Conservation (phyloP, 2,888 invertebrate species). For the Bembecia ichneumoniformis region DNA sequence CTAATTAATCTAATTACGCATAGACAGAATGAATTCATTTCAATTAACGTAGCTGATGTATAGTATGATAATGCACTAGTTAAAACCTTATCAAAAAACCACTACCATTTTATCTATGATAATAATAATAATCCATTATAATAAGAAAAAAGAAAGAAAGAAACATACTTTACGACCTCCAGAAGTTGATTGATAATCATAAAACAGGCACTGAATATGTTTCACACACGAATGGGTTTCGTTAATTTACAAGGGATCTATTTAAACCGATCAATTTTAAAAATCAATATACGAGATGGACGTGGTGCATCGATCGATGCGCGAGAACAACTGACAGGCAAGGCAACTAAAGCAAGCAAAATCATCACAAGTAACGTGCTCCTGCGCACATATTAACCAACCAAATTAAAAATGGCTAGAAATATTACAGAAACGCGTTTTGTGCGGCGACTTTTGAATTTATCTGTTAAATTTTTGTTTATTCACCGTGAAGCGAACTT, state of each 20-base stretch:
- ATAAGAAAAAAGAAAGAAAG: not conserved
- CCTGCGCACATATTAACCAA: slow-evolving; percentile 44
- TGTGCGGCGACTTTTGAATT: slow-evolving; percentile 12
- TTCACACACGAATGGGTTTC: slow-evolving; percentile 6
- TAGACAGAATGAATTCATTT: not conserved
- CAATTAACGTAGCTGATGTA: not conserved
- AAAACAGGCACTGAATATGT: slow-evolving; percentile 11
- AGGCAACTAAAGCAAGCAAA: slow-evolving; percentile 19
- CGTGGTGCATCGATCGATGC: slow-evolving; percentile 46
- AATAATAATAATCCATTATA: slow-evolving; percentile 23
- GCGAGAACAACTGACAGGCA: slow-evolving; percentile 58
- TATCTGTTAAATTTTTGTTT: slow-evolving; percentile 36
- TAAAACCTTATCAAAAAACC: slow-evolving; percentile 22
- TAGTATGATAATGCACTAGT: not conserved
- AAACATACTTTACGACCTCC: not conserved
- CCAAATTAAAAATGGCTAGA: slow-evolving; percentile 26
- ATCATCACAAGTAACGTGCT: slow-evolving; percentile 27
- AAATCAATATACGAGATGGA: slow-evolving; percentile 15
- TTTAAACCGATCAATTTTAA: slow-evolving; percentile 42
- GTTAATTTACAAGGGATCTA: slow-evolving; percentile 36
- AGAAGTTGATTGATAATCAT: not conserved
- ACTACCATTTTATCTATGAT: slow-evolving; percentile 51
- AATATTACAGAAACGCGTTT: slow-evolving; percentile 1
- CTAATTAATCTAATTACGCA: not conserved
- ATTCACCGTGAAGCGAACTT: slow-evolving; percentile 58